Evolutionary conservation across 2,888 invertebrate species (phyloP), one percentile per base, ranked within the genome.

Genomic region (Himalopsyche japonica): DNA sequence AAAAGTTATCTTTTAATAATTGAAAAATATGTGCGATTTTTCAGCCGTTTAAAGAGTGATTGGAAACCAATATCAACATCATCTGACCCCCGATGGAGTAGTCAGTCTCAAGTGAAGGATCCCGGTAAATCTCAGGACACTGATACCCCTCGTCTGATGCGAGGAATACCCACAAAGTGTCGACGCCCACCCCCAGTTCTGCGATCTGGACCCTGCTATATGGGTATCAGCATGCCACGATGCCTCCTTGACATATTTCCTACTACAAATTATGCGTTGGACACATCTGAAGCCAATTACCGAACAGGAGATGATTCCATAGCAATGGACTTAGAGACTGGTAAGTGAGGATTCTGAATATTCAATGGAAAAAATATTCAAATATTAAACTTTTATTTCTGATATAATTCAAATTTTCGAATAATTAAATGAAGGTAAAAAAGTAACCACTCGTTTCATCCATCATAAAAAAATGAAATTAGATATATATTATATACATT

Each of bases 221-320:
- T 96, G 92, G 97, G 97, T 30, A 94, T 97, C 84, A 94, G 95
- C 89, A 91, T 97, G 87, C 96, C 97, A 8, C 91, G 93, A 82
- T 94, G 93, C 88, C 91, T 96, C 57, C 90, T 91, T 85, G 94
- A 94, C 88, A 92, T 96, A 84, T 96, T 96, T 90, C 94, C 95
- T 76, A 92, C 92, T 89, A 88, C 89, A 30, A 30, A 20, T 70
- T 18, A 20, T 70, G 3, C 82, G 70, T 76, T 77, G 81, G 34
- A 32, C 85, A 57, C 43, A 4, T 43, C 43, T n/a, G 47, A 81
- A 4, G 81, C 81, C 5, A 76, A 64, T 7, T 87, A 85, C 47
- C 43, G 57, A 8, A 43, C 84, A 0, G 82, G 30, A 20, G 86
- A 84, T 80, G 87, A 87, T 32, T 87, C 87, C n/a, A 43, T 86